These are phyloP conservation scores for Scaptomyza cyrtandrae DNA, from an alignment of 2,888 invertebrate species.

Conservation along the genomic window DNA sequence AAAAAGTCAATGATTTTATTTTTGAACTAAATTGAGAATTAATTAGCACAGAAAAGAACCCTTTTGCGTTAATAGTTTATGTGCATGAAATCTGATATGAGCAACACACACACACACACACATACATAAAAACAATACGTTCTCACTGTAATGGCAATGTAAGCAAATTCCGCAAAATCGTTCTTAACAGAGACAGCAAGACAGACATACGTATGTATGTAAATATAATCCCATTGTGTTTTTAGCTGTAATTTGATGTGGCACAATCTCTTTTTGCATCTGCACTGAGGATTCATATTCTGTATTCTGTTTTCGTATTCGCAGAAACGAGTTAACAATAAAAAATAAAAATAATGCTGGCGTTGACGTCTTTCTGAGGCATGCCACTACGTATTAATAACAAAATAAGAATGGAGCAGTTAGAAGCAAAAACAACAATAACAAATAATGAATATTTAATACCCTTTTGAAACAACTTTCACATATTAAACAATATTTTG, in stretches of 20 bases:
- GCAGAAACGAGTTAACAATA: conserved; percentile 38
- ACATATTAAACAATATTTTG: neutral
- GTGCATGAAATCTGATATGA: neutral
- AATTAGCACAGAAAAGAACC: no score
- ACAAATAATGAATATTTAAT: neutral
- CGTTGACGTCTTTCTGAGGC: conserved; percentile 43
- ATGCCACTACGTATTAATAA: conserved; percentile 22
- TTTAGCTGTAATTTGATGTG: conserved; percentile 54
- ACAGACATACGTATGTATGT: neutral
- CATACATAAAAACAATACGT: neutral
- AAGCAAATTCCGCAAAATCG: conserved; percentile 41
- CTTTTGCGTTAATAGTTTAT: no score
- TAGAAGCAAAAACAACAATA: neutral
- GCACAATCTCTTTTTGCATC: conserved; percentile 56
- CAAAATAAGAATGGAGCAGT: neutral
- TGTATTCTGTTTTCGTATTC: conserved; percentile 28
- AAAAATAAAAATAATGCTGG: conserved; percentile 20
- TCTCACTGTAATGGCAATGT: conserved; percentile 4
- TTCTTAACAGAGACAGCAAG: conserved; percentile 36
- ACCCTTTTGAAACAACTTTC: neutral
- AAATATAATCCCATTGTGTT: conserved; percentile 22
- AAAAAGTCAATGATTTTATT: no score
- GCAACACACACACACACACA: neutral
- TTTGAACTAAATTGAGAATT: no score
- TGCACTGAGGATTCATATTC: conserved; percentile 36